These are phyloP conservation scores for Cariama cristata DNA, from an alignment of 2,113 vertebrate species.

Conservation along the genomic window DNA sequence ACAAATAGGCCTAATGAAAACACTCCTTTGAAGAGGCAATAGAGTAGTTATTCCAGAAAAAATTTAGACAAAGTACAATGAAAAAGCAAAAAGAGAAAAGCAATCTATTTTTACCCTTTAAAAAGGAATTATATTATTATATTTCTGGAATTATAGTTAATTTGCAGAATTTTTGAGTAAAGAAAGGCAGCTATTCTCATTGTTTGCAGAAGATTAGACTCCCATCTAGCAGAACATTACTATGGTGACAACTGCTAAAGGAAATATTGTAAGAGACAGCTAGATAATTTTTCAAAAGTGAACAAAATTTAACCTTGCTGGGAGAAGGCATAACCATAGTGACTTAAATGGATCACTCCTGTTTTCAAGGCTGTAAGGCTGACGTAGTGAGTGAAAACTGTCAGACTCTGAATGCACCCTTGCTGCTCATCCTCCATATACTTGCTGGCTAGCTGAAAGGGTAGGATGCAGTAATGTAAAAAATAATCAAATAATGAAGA, in stretches of 20 bases:
- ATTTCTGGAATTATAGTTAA: neutral
- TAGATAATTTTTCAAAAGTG: neutral
- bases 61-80: neutral
- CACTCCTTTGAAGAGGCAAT: neutral
- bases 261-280: neutral
- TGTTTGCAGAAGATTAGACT: neutral
- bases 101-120: neutral
- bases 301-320: neutral
- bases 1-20: neutral
- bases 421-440: neutral
- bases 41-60: neutral
- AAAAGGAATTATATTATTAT: neutral
- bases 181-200: neutral
- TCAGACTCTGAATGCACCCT: neutral
- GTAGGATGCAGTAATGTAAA: neutral
- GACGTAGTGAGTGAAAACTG: neutral
- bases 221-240: neutral
- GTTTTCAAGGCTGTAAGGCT: neutral
- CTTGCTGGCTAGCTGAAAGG: neutral
- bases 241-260: neutral
- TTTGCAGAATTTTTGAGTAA: neutral
- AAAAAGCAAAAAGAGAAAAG: neutral
- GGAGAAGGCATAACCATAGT: neutral
- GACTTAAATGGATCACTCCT: neutral
- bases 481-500: neutral